These are phyloP conservation scores for Pterocles orientalis DNA, from an alignment of 2,113 vertebrate genomes.

Conservation along the genomic window DNA sequence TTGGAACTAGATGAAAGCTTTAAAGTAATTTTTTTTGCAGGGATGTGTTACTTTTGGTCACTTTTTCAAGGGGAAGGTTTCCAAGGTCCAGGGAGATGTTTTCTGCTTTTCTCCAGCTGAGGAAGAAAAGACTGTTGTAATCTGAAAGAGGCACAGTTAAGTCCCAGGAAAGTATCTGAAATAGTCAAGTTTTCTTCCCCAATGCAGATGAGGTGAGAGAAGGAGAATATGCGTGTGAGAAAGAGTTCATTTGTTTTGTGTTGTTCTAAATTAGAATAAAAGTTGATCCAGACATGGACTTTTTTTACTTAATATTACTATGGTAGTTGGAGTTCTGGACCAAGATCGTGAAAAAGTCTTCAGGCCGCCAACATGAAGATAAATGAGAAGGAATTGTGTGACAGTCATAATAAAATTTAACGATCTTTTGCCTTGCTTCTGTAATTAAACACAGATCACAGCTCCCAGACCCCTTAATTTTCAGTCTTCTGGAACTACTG, in stretches of 20 bases:
- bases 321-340: not conserved
- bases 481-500: not conserved
- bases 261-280: not conserved
- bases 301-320: not conserved
- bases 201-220: not conserved
- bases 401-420: not conserved
- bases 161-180: not conserved
- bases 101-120: not conserved
- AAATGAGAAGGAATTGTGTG: not conserved
- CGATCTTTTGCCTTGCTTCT: not conserved
- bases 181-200: not conserved
- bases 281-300: accelerated
- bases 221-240: not conserved
- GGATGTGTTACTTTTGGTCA: not conserved
- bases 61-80: not conserved
- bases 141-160: not conserved
- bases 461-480: not conserved
- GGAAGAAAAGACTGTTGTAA: not conserved
- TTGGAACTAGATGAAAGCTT: not conserved
- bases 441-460: not conserved
- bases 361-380: accelerated
- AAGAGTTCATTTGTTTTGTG: not conserved
- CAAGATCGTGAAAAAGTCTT: not conserved
- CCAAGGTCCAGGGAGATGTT: not conserved
- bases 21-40: not conserved